Evolutionary conservation across 2,888 invertebrate genomes (phyloP).

Genomic region (Cephus rjabovi): DNA sequence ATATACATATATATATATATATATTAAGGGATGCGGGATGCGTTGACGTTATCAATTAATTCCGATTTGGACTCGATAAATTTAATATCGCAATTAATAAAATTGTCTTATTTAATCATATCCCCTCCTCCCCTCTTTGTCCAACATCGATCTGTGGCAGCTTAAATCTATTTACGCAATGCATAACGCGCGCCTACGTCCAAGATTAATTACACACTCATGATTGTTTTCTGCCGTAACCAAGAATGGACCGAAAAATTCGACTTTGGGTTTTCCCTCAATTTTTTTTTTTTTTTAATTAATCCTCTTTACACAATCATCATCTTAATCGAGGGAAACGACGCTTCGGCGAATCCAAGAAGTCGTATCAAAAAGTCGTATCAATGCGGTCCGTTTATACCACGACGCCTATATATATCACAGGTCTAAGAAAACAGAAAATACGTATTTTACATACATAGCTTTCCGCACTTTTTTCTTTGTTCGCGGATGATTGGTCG

Average conservation of each 20-base stretch:
- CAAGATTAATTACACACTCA: slow-evolving; percentile 26
- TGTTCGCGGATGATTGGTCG: background rate
- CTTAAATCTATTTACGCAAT: slow-evolving; percentile 11
- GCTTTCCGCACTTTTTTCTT: background rate
- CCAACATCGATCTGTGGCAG: background rate
- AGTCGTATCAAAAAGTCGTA: background rate
- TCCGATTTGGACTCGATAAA: background rate
- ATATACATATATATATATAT: background rate
- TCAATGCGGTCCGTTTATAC: background rate
- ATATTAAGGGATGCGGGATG: background rate
- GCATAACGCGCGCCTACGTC: background rate
- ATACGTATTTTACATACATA: slow-evolving; percentile 7
- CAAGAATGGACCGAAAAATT: background rate
- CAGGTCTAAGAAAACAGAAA: slow-evolving; percentile 55
- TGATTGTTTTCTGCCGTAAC: slow-evolving; percentile 53
- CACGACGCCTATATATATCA: slow-evolving; percentile 45
- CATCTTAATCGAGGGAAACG: background rate
- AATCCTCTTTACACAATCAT: background rate
- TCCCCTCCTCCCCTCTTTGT: background rate
- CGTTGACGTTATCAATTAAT: background rate
- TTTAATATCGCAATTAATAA: background rate
- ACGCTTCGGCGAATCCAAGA: background rate
- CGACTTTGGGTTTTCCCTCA: background rate
- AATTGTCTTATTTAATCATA: background rate
- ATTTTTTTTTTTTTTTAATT: background rate